Conservation (phyloP, 2,797 vertebrate genomes). For the Silurus lanzhouensis region DNA sequence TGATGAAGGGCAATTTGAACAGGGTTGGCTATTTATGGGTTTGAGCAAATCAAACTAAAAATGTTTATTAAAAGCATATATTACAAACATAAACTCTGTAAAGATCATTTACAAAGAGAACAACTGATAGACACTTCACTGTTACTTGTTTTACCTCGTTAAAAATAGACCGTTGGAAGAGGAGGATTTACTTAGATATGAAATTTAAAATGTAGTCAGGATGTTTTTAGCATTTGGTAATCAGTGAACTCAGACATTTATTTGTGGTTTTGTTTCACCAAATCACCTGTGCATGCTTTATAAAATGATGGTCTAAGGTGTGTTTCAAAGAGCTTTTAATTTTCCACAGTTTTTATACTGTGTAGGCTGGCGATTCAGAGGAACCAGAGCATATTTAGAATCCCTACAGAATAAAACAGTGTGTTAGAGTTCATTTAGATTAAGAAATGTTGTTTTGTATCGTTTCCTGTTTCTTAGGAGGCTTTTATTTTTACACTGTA, state of each 20-base stretch:
- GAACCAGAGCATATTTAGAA: background rate
- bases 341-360: background rate
- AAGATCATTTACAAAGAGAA: background rate
- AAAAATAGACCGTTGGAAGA: too few species aligned
- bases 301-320: background rate
- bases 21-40: background rate
- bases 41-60: background rate
- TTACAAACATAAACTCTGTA: background rate
- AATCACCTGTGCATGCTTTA: background rate
- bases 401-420: background rate
- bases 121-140: background rate
- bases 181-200: background rate
- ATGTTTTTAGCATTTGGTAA: background rate
- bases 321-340: background rate
- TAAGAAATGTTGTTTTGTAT: background rate
- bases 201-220: background rate
- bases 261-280: background rate
- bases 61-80: background rate
- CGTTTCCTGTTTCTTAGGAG: background rate
- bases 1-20: background rate
- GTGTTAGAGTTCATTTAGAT: background rate
- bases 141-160: background rate
- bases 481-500: background rate
- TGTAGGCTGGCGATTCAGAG: background rate
- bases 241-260: background rate